phyloP scores from a whole-genome alignment of 2,797 vertebrate genomes.

The Sorex maritimensis region DNA sequence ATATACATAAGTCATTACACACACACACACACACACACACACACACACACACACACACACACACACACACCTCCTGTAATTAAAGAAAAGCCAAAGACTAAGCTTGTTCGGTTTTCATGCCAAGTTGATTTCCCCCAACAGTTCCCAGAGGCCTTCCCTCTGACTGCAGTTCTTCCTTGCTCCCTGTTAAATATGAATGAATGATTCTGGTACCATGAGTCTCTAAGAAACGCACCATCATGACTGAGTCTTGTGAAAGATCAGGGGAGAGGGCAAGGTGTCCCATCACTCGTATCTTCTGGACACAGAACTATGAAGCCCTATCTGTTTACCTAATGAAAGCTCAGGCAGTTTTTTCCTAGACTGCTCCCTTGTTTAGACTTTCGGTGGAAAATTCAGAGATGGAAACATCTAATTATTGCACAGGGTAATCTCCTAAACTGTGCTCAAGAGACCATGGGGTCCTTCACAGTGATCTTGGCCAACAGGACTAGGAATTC shows the following conservation, averaged over 20 bases:
- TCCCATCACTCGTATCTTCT: not conserved
- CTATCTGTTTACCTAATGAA: not conserved
- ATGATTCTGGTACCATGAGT: no score
- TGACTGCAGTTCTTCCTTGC: not conserved
- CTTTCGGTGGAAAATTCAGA: not conserved
- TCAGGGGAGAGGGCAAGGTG: rapidly evolving
- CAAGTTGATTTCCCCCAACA: not conserved
- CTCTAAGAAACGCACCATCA: not conserved
- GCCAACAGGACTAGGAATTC: no score
- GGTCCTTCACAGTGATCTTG: no score
- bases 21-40: not conserved
- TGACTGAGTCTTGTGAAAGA: not conserved
- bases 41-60: not conserved
- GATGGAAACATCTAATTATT: not conserved
- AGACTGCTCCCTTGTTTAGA: not conserved
- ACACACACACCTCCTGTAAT: not conserved
- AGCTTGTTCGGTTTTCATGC: conserved; percentile 21
- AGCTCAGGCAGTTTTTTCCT: not conserved
- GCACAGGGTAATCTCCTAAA: no score
- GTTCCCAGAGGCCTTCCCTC: not conserved
- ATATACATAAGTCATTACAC: not conserved
- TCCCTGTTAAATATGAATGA: not conserved
- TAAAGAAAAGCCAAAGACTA: conserved; percentile 9
- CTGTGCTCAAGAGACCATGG: no score
- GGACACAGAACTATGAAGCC: not conserved